Evolutionary conservation across 1,140 invertebrate genomes (phyloP), one percentile per base, ranked within the genome.

Genomic region (Lerema accius): DNA sequence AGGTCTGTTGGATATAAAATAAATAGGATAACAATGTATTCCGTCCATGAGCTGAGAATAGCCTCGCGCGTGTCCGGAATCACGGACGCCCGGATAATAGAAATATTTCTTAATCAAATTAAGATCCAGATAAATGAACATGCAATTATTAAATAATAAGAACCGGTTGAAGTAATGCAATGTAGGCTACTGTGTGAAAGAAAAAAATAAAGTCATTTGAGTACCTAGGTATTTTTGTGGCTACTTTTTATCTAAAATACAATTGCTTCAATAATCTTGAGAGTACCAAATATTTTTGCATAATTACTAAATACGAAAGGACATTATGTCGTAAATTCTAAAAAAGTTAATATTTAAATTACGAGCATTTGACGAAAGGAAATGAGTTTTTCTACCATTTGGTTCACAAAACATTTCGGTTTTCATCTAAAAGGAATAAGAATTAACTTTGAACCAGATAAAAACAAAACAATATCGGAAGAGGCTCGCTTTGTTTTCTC

Each of bases 401-500:
- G 23, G 6, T 23, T 23, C 23, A 23, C n/a, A n/a, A n/a, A 32
- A 4, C 35, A 37, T 37, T 37, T 11, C 35, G 35, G 7, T 37
- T 11, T 11, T 37, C 28, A n/a, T 37, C n/a, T 11, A 37, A 37
- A 11, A 37, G 2, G n/a, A 37, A 37, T 7, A 4, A 37, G 10
- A 37, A 37, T 37, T 37, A 37, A 37, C 1, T 37, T 2, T 4
- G 6, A 32, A 37, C n/a, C 35, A 37, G 35, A 37, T 37, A 37
- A 37, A 37, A 37, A 37, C 35, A 37, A 50, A 35, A 40, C 37
- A 28, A 26, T 26, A 42, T 15, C 3, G 9, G 10, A 43, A 15
- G 19, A 51, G n/a, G 37, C 17, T 51, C 7, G 10, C 15, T n/a
- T 17, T 17, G 35, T 51, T 51, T 51, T 51, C 15, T 37, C 35